Evolutionary conservation across 2,113 vertebrate genomes (phyloP).

Genomic region (Bos taurus): ARS-UCD2.0 NC_037342.1:67207001-67207500

Average conservation of each 20-base stretch:
- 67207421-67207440: not conserved
- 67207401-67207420: not conserved
- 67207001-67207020: constrained; percentile 52
- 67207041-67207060: not conserved
- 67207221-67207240: not conserved
- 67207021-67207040: constrained; percentile 33
- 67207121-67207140: not conserved
- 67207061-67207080: not conserved
- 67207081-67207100: not conserved
- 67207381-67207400: not conserved
- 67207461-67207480: not conserved
- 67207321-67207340: accelerated
- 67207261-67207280: accelerated
- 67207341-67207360: accelerated
- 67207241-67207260: not conserved
- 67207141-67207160: not conserved
- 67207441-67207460: not conserved
- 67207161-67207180: not conserved
- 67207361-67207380: not conserved
- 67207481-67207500: not conserved
- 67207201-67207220: not conserved
- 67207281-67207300: not conserved
- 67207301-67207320: not conserved
- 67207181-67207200: not conserved
- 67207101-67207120: not conserved